Base-by-base conservation (phyloP, 2,888 invertebrate species). In the Callyntrura sp. region DNA sequence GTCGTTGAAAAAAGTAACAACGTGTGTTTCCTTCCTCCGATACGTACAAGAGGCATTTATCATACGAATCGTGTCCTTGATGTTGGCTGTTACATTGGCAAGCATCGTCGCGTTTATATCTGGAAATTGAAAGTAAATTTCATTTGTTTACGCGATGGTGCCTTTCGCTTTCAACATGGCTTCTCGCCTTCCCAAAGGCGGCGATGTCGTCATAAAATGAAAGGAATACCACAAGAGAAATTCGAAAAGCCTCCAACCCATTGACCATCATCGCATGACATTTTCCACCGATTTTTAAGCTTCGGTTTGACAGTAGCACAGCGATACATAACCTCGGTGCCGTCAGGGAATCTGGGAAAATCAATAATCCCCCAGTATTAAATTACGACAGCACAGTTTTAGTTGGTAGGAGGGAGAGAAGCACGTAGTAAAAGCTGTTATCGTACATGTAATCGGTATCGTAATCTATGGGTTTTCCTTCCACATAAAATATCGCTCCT, bases 311-410 rank as follows among this genome's bases (percentile, higher is more conserved):
- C 79, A 48, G 86, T 85, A 11, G 90, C 92, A 94, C 98, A 98
- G 93, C 97, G 96, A 94, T 97, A 98, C 6, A 97, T 97, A 81
- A 98, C 97, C 94, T 97, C 97, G 0, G 97, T 97, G 0, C 97
- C 97, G 93, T 97, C 97, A 4, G 97, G 97, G 94, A 97, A 97
- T n/a, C n/a, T n/a, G n/a, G n/a, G n/a, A n/a, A n/a, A n/a, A n/a
- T n/a, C n/a, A n/a, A n/a, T n/a, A n/a, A n/a, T n/a, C n/a, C n/a
- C n/a, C n/a, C n/a, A n/a, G n/a, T n/a, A n/a, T n/a, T n/a, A n/a
- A n/a, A n/a, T n/a, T n/a, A n/a, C n/a, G n/a, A n/a, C n/a, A n/a
- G n/a, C n/a, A n/a, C n/a, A n/a, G n/a, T n/a, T n/a, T n/a, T n/a
- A n/a, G n/a, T n/a, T n/a, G n/a, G n/a, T n/a, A n/a, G n/a, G n/a